Conservation (phyloP, 2,797 vertebrate species). For the Tenualosa ilisha region DNA sequence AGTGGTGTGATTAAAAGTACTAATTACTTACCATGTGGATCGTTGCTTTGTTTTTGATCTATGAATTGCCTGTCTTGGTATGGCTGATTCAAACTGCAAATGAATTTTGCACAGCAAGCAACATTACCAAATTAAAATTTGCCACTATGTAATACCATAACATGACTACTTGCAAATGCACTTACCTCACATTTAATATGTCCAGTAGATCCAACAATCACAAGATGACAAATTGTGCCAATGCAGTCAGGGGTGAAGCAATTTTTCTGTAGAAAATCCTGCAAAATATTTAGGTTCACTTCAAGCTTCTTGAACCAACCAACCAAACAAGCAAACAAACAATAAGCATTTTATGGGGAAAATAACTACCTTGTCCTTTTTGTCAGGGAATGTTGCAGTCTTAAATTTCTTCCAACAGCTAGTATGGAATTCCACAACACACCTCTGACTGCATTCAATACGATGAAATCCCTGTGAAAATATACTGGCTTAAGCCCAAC, state of each 20-base stretch:
- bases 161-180: neutral
- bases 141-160: neutral
- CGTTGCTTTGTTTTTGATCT: conserved; percentile 82
- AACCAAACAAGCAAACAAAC: neutral
- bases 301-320: neutral
- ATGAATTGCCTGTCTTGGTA: conserved; percentile 67
- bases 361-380: conserved; percentile 86
- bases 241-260: conserved; percentile 93
- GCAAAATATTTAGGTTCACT: conserved; percentile 4
- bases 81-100: conserved; percentile 85
- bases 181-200: conserved; percentile 89
- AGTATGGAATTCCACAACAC: conserved; percentile 88
- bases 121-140: neutral
- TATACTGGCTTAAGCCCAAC: conserved; percentile 18
- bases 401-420: conserved; percentile 93
- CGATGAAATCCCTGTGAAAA: conserved; percentile 86
- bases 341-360: neutral
- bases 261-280: conserved; percentile 86
- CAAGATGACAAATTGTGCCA: conserved; percentile 84
- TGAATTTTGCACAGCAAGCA: conserved; percentile 37
- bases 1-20: neutral
- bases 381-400: conserved; percentile 77
- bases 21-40: conserved; percentile 82
- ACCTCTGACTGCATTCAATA: conserved; percentile 83
- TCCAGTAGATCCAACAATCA: conserved; percentile 83